Percentiles rank a stretch among this genome's conserved stretches.
These are phyloP conservation scores for Drosophila anomelani DNA, from an alignment of 2,888 invertebrate species.

Conservation along the genomic window DNA sequence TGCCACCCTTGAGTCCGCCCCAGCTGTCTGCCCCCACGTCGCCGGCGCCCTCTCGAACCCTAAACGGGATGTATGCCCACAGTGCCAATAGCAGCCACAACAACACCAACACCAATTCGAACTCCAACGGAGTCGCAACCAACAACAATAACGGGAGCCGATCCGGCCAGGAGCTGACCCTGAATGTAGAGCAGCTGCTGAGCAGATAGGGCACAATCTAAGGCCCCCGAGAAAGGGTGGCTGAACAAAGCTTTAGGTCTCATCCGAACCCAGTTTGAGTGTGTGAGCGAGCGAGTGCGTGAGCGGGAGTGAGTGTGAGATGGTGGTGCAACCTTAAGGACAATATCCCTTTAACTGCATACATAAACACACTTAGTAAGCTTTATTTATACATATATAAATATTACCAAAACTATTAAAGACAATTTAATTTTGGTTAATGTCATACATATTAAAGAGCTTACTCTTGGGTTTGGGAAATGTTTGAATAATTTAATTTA, in stretches of 20 bases:
- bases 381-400: background rate
- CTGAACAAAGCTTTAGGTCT: constrained; percentile 59
- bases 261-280: constrained; percentile 30
- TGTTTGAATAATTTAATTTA: background rate
- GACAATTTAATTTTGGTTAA: no score
- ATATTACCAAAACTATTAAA: background rate
- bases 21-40: constrained; percentile 78
- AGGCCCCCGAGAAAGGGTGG: constrained; percentile 38
- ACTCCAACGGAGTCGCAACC: constrained; percentile 4
- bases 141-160: constrained; percentile 44
- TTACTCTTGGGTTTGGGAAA: background rate
- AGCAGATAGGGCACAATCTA: constrained; percentile 84
- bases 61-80: constrained; percentile 68
- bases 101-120: constrained; percentile 4
- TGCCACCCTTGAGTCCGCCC: constrained; percentile 52
- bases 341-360: background rate
- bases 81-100: constrained; percentile 24
- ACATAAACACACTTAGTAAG: background rate
- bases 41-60: constrained; percentile 77
- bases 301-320: background rate
- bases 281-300: constrained; percentile 11
- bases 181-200: constrained; percentile 81
- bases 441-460: background rate
- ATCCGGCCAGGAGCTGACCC: constrained; percentile 76
- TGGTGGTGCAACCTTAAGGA: constrained; percentile 1